phyloP scores from a whole-genome alignment of 2,797 vertebrate species.

The Salmo trutta region DNA sequence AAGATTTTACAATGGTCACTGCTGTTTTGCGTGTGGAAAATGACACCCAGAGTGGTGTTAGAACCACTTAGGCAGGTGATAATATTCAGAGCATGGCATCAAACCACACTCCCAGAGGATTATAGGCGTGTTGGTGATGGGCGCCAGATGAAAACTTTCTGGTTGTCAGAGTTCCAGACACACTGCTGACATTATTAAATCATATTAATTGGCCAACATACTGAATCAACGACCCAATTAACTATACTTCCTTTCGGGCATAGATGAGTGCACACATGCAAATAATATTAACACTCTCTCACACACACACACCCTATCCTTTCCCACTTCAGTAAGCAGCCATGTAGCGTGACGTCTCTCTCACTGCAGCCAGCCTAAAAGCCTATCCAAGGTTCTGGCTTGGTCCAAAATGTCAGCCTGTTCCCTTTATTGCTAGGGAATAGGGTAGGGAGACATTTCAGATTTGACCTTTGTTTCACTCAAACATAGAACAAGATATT shows the following conservation, averaged over 20 bases:
- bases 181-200: not conserved
- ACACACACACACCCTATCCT: not conserved
- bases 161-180: not conserved
- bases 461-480: not conserved
- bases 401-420: too few relatives aligned
- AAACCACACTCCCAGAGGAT: not conserved
- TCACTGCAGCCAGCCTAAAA: not conserved
- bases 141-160: not conserved
- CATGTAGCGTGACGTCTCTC: not conserved
- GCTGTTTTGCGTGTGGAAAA: not conserved
- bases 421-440: too few relatives aligned
- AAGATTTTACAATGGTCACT: not conserved
- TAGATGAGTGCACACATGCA: not conserved
- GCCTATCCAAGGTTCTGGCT: too few relatives aligned
- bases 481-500: constrained; percentile 32
- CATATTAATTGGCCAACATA: not conserved
- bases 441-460: too few relatives aligned
- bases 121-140: not conserved
- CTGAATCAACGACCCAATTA: not conserved
- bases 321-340: too few relatives aligned
- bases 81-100: not conserved
- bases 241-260: not conserved
- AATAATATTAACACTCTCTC: not conserved
- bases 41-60: not conserved
- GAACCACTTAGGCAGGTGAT: not conserved